Percentiles rank a stretch among this genome's conserved stretches.
Conservation (phyloP, 2,888 invertebrate genomes). For the Teinopalpus imperialis region DNA sequence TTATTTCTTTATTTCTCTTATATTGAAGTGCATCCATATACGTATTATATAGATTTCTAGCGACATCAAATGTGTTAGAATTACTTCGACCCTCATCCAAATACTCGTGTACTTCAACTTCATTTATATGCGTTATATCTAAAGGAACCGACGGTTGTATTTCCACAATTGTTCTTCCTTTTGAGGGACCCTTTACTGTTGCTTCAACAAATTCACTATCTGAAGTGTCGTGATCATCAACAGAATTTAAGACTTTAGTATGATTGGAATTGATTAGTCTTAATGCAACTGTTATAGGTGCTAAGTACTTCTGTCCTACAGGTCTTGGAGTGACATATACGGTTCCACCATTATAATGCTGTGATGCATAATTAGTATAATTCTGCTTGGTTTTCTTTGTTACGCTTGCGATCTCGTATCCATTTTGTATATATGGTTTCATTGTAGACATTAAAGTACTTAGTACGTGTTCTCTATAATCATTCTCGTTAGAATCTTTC, state of each 20-base stretch:
- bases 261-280: conserved; percentile 73
- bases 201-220: conserved; percentile 65
- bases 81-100: conserved; percentile 63
- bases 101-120: conserved; percentile 70
- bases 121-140: conserved; percentile 74
- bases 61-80: conserved; percentile 47
- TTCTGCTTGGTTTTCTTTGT: conserved; percentile 51
- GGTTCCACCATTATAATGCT: conserved; percentile 38
- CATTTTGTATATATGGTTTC: conserved; percentile 64
- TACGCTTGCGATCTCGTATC: conserved; percentile 69
- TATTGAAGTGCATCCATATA: conserved; percentile 63
- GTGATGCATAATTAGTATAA: conserved; percentile 35
- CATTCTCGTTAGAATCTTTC: conserved; percentile 49
- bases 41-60: conserved; percentile 56
- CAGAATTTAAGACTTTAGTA: conserved; percentile 56
- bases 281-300: conserved; percentile 83
- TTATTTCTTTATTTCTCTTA: conserved; percentile 4
- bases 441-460: conserved; percentile 71
- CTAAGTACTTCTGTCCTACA: conserved; percentile 78
- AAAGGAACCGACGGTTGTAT: conserved; percentile 84
- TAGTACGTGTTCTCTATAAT: conserved; percentile 58
- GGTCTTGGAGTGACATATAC: conserved; percentile 81
- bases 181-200: conserved; percentile 59
- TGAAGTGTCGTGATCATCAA: conserved; percentile 64
- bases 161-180: conserved; percentile 82